Percentiles rank a stretch among this genome's conserved stretches.
Evolutionary conservation across 2,888 invertebrate species (phyloP).

Genomic region (Drosophila kambysellisi): DNA sequence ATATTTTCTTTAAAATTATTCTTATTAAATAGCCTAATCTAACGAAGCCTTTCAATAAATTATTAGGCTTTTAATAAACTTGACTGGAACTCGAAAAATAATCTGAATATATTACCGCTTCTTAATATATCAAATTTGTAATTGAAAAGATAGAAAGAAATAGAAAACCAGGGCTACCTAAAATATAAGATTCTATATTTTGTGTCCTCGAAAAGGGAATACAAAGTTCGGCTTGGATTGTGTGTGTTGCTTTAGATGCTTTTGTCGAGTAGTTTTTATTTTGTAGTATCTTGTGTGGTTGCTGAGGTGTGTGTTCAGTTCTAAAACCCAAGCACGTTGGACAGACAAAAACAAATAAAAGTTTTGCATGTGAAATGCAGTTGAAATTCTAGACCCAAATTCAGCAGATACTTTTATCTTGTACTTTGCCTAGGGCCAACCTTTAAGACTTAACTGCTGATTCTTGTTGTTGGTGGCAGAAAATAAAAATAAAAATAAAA

Average conservation of each 20-base stretch:
- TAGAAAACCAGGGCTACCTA: neutral
- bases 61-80: neutral
- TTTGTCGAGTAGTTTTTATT: constrained; percentile 19
- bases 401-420: constrained; percentile 5
- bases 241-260: constrained; percentile 14
- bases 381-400: constrained; percentile 13
- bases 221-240: neutral
- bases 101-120: neutral
- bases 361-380: constrained; percentile 41
- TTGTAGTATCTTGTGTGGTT: constrained; percentile 33
- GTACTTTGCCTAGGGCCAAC: neutral
- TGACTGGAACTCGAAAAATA: neutral
- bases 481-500: constrained; percentile 7
- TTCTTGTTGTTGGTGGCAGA: constrained; percentile 3
- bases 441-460: constrained; percentile 1
- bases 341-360: constrained; percentile 11
- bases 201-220: constrained; percentile 2
- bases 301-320: constrained; percentile 36
- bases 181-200: neutral
- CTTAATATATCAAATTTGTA: neutral
- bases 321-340: constrained; percentile 52
- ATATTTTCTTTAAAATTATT: neutral
- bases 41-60: neutral
- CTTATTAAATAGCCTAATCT: neutral
- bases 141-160: neutral